phyloP scores from a whole-genome alignment of 1,140 invertebrate genomes.

The Apis florea region DNA sequence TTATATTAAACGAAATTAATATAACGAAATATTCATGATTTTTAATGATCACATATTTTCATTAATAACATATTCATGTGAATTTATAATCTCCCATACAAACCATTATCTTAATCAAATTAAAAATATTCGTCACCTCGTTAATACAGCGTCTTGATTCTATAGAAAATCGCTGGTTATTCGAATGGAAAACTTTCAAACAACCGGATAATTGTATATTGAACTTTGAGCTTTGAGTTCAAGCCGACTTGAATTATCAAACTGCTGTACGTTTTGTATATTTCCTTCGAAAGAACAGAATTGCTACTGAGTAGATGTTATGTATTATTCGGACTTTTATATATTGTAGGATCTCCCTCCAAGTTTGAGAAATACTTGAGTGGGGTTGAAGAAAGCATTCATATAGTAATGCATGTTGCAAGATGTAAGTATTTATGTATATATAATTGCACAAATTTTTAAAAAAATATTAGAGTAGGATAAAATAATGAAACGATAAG shows the following conservation, averaged over 20 bases:
- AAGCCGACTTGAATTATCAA: slow-evolving; percentile 12
- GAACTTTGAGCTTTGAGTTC: slow-evolving; percentile 33
- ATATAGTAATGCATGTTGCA: neutral
- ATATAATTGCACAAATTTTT: neutral
- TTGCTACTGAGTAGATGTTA: slow-evolving; percentile 23
- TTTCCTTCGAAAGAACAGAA: slow-evolving; percentile 13
- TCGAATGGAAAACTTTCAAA: slow-evolving; percentile 4
- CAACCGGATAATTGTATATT: neutral
- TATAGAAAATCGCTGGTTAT: neutral
- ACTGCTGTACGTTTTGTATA: neutral
- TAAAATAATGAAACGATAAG: slow-evolving; percentile 5
- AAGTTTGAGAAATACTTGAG: neutral
- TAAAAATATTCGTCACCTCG: neutral
- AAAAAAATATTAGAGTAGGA: neutral
- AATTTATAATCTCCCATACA: neutral
- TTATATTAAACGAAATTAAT: neutral
- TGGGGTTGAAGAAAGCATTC: slow-evolving; percentile 19
- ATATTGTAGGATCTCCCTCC: slow-evolving; percentile 26
- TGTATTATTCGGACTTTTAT: slow-evolving; percentile 49
- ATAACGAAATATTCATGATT: neutral
- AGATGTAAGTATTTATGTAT: neutral
- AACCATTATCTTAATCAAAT: neutral
- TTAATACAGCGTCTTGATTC: neutral
- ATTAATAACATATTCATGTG: neutral
- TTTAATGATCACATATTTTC: neutral